Conservation (phyloP, 2,113 vertebrate genomes). For the Labrus mixtus region DNA sequence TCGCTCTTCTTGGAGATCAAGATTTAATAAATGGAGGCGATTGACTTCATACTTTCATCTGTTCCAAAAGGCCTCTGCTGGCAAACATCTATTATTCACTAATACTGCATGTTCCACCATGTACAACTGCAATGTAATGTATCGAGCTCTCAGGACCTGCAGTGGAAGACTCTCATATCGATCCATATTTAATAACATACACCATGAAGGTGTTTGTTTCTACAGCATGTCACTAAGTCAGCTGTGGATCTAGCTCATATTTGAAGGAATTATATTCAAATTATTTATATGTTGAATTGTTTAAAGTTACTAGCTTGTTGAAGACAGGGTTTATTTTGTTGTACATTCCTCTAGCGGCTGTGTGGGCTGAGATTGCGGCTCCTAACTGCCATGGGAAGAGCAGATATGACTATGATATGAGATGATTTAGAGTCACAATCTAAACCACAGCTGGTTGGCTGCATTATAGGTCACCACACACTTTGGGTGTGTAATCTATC, state of each 20-base stretch:
- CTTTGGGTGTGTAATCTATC: slow-evolving; percentile 74
- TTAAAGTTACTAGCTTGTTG: slow-evolving; percentile 37
- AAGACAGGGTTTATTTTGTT: slow-evolving; percentile 39
- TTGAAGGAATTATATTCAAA: not conserved
- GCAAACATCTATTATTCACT: slow-evolving; percentile 38
- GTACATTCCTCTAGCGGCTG: slow-evolving; percentile 68
- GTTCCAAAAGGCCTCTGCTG: slow-evolving; percentile 7
- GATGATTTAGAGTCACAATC: slow-evolving; percentile 75
- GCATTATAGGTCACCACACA: slow-evolving; percentile 70
- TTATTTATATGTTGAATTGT: slow-evolving; percentile 7
- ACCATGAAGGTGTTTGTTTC: slow-evolving; percentile 13
- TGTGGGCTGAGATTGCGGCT: slow-evolving; percentile 67
- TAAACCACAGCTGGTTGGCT: slow-evolving; percentile 75
- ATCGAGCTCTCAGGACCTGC: not conserved
- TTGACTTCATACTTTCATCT: slow-evolving; percentile 10
- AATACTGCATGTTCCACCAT: not conserved
- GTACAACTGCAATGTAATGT: slow-evolving; percentile 11
- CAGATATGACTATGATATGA: slow-evolving; percentile 72
- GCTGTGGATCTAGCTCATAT: not conserved
- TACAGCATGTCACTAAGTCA: not conserved
- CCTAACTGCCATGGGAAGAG: slow-evolving; percentile 75
- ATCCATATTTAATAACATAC: slow-evolving; percentile 17
- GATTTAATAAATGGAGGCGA: slow-evolving; percentile 20
- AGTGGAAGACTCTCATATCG: not conserved
- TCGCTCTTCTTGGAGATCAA: slow-evolving; percentile 7